Evolutionary conservation across 2,888 invertebrate genomes (phyloP).

Genomic region (Nasonovia ribisnigri): DNA sequence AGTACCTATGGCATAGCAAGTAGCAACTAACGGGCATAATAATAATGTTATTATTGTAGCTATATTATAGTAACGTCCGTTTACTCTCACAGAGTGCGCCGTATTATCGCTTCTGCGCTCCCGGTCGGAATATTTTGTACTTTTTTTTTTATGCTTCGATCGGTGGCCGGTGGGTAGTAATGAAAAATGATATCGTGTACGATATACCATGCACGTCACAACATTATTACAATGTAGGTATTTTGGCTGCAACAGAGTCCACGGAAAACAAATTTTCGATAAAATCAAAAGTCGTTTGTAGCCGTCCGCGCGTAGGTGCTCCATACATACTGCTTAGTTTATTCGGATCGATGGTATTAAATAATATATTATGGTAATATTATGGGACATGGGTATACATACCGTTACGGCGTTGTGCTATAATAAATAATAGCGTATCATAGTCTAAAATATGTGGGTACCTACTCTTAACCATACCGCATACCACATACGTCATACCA

Average conservation of each 20-base stretch:
- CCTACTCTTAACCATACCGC: not conserved
- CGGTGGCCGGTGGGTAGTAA: not conserved
- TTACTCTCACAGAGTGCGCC: conserved; percentile 22
- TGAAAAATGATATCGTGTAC: not conserved
- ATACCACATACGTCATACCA: too few relatives aligned
- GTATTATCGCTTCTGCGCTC: conserved; percentile 11
- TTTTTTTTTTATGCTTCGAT: conserved; percentile 7
- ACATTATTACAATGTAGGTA: not conserved
- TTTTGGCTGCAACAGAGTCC: not conserved
- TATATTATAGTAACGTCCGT: not conserved
- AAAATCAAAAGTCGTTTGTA: not conserved
- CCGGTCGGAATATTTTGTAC: not conserved
- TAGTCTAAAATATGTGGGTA: too few relatives aligned
- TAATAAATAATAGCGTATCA: not conserved
- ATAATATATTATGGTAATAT: not conserved
- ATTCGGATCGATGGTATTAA: not conserved
- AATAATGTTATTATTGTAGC: not conserved
- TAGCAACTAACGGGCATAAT: not conserved
- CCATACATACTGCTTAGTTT: not conserved
- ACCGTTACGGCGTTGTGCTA: not conserved
- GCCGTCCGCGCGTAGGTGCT: not conserved
- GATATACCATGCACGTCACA: not conserved
- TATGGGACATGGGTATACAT: not conserved
- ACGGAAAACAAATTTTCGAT: not conserved
- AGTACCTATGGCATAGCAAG: not conserved